phyloP scores from a whole-genome alignment of 2,888 invertebrate genomes.

The Pammene fasciana region DNA sequence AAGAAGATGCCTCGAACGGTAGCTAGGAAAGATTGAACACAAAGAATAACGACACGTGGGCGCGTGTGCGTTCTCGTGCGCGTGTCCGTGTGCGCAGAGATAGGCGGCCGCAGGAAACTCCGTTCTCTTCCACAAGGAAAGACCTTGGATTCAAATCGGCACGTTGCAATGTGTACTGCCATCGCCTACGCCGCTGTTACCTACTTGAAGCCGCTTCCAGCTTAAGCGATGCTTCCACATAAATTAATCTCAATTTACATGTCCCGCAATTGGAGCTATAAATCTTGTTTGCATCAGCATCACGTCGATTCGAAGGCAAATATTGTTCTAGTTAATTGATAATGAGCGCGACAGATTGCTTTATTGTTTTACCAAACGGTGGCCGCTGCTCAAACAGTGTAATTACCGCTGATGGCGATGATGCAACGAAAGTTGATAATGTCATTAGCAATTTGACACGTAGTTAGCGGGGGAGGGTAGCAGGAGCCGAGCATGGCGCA shows the following conservation, averaged over 20 bases:
- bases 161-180: constrained; percentile 82
- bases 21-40: constrained; percentile 79
- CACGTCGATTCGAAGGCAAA: constrained; percentile 51
- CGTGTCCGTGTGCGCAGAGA: constrained; percentile 78
- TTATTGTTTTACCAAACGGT: constrained; percentile 70
- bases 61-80: constrained; percentile 78
- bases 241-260: constrained; percentile 51
- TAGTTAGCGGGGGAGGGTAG: constrained; percentile 72
- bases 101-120: constrained; percentile 83
- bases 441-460: constrained; percentile 78
- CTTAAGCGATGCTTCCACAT: constrained; percentile 70
- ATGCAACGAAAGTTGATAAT: constrained; percentile 81
- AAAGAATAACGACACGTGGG: constrained; percentile 78
- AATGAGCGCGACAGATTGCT: constrained; percentile 71
- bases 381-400: constrained; percentile 66
- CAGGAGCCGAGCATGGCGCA: constrained; percentile 49
- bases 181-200: constrained; percentile 80
- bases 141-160: constrained; percentile 83
- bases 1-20: constrained; percentile 80
- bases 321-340: constrained; percentile 61
- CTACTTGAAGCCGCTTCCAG: constrained; percentile 68
- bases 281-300: constrained; percentile 43
- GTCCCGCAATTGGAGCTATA: constrained; percentile 42
- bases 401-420: constrained; percentile 68
- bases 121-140: constrained; percentile 85